Base-by-base conservation (phyloP, 2,888 invertebrate genomes). In the Cordylochernes scorpioides region DNA sequence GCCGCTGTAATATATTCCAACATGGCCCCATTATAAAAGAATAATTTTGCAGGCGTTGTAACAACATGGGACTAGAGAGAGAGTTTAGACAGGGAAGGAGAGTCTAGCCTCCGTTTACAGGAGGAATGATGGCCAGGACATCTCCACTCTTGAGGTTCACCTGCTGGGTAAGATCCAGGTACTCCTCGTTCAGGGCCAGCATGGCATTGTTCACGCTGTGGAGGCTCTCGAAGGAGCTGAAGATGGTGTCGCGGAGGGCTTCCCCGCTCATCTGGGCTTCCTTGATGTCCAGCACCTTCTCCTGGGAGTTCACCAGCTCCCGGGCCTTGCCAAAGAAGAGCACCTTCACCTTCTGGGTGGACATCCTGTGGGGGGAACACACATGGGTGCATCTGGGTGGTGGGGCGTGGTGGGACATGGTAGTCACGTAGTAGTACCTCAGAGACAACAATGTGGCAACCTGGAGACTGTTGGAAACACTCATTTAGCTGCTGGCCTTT, bases 271-370 rank as follows among this genome's bases (percentile, higher is more conserved):
- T 29, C 7, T 15, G 55, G 36, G 56, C 56, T 7, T 52, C 47
- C 5, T 63, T 58, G 19, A 71, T 44, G 12, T 48, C 45, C 22
- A 72, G 47, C 9, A 48, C 52, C 5, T 62, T 56, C 46, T 67
- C 63, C 26, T 57, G 55, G 19, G 59, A 55, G 25, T 74, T 73
- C 14, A 67, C 63, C 30, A 84, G 54, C 52, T 88, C 86, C 47
- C 73, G 68, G 21, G 82, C 70, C 60, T 71, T 72, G 1, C 82
- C 86, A 56, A 88, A 88, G 57, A 88, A 82, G 44, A 82, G 54
- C 33, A 86, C 46, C 50, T 65, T 68, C 25, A 75, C 62, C 21
- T 2, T 21, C 21, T n/a, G n/a, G n/a, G n/a, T n/a, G n/a, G n/a
- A n/a, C n/a, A n/a, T n/a, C n/a, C n/a, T n/a, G n/a, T n/a, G n/a